Percentiles rank a stretch among this genome's conserved stretches.
These are phyloP conservation scores for Apus apus DNA, from an alignment of 2,113 vertebrate genomes.

Conservation along the genomic window DNA sequence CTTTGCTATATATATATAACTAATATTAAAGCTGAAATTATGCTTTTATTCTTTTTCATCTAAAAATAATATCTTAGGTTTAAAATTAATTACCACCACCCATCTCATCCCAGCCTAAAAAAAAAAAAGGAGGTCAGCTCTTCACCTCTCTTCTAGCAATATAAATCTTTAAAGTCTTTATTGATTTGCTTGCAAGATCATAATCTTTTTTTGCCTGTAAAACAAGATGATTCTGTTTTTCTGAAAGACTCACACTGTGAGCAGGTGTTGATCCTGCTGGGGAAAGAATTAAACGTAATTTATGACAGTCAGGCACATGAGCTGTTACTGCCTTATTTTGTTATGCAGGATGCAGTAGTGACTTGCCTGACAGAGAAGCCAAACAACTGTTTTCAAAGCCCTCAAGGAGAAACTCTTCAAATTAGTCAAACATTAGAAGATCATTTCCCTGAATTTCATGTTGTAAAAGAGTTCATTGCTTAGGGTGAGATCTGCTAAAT, in stretches of 20 bases:
- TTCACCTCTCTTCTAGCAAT: background rate
- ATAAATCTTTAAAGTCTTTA: background rate
- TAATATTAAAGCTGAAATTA: background rate
- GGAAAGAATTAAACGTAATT: conserved; percentile 1
- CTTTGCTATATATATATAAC: background rate
- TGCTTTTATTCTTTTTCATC: background rate
- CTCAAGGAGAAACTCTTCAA: background rate
- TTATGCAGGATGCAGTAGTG: background rate
- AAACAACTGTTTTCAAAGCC: background rate
- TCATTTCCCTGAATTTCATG: background rate
- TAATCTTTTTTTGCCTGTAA: conserved; percentile 3
- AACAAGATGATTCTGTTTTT: background rate
- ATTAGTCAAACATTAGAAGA: background rate
- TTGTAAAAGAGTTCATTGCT: background rate
- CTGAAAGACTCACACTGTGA: background rate
- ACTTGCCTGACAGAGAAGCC: background rate
- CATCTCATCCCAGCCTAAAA: accelerated
- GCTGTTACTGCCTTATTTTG: background rate
- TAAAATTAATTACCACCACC: background rate
- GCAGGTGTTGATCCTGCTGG: conserved; percentile 23
- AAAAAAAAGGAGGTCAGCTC: background rate
- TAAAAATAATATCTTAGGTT: background rate
- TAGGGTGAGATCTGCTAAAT: background rate
- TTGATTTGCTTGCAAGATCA: background rate
- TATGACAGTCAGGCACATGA: background rate